Evolutionary conservation across 2,797 vertebrate genomes (phyloP).

Genomic region (Pangasius sanitwongsei): DNA sequence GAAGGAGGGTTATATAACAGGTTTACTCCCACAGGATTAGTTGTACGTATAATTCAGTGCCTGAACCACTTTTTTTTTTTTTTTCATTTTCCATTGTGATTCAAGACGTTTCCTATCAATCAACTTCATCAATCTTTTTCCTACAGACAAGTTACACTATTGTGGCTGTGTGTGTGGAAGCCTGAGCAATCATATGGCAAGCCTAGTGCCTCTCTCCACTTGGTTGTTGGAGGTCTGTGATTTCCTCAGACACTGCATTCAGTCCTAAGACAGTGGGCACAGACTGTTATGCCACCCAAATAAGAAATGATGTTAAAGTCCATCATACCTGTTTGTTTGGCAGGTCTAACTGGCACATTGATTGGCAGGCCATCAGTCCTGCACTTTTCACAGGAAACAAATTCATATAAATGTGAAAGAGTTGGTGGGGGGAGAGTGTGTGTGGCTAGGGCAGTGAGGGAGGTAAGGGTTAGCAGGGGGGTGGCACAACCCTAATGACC

Average conservation of each 20-base stretch:
- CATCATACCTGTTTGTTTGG: constrained; percentile 32
- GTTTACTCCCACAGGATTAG: not conserved
- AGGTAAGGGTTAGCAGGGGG: constrained; percentile 54
- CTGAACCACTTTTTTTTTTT: not conserved
- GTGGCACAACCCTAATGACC: constrained; percentile 63
- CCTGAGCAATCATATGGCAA: not conserved
- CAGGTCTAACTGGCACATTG: constrained; percentile 47
- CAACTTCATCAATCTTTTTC: not conserved
- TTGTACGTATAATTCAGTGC: not conserved
- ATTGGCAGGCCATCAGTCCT: constrained; percentile 53
- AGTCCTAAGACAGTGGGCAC: constrained; percentile 21
- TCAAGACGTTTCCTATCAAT: not conserved
- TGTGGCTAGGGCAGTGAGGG: constrained; percentile 48
- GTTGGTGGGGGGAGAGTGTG: constrained; percentile 25
- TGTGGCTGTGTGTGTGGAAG: constrained; percentile 24
- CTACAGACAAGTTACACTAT: constrained; percentile 15
- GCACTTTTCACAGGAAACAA: constrained; percentile 47
- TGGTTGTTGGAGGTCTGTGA: constrained; percentile 2
- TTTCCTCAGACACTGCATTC: constrained; percentile 23
- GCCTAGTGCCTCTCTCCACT: not conserved
- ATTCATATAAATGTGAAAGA: constrained; percentile 47
- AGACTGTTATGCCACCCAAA: constrained; percentile 23
- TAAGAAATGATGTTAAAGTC: constrained; percentile 1
- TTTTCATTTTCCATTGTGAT: not conserved
- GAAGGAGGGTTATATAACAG: not conserved